Conservation (phyloP, 2,797 vertebrate species). For the Falco naumanni region DNA sequence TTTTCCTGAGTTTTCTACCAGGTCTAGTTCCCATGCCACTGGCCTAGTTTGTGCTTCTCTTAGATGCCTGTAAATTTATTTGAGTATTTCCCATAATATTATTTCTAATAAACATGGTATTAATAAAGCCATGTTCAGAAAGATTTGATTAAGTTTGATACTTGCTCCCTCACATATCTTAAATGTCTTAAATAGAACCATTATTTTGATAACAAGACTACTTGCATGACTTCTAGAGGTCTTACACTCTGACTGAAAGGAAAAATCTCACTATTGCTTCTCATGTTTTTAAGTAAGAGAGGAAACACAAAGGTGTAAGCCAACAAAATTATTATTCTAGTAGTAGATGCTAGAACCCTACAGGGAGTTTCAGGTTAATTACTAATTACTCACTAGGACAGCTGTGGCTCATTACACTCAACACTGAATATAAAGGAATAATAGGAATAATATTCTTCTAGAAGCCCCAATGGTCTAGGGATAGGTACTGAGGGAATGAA, state of each 20-base stretch:
- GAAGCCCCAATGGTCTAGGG: not conserved
- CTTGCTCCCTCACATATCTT: not conserved
- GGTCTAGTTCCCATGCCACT: not conserved
- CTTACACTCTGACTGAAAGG: conserved; percentile 23
- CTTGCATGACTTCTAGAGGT: not conserved
- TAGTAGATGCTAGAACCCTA: not conserved
- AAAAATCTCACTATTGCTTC: conserved; percentile 45
- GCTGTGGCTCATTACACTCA: not conserved
- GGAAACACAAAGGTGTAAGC: not conserved
- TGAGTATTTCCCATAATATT: not conserved
- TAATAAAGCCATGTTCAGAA: not conserved
- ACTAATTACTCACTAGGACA: conserved; percentile 2
- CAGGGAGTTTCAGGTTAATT: conserved; percentile 31
- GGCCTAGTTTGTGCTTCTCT: not conserved
- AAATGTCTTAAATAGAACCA: not conserved
- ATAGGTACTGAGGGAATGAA: not conserved
- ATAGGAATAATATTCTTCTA: not conserved
- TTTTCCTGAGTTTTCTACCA: not conserved
- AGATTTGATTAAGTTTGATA: not conserved
- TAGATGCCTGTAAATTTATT: not conserved
- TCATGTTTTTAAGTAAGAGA: conserved; percentile 9
- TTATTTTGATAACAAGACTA: not conserved
- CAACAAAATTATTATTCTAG: not conserved
- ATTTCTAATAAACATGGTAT: not conserved
- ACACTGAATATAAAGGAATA: not conserved